These are phyloP conservation scores for Peromyscus californicus DNA, from an alignment of 2,113 vertebrate species.

Conservation along the genomic window DNA sequence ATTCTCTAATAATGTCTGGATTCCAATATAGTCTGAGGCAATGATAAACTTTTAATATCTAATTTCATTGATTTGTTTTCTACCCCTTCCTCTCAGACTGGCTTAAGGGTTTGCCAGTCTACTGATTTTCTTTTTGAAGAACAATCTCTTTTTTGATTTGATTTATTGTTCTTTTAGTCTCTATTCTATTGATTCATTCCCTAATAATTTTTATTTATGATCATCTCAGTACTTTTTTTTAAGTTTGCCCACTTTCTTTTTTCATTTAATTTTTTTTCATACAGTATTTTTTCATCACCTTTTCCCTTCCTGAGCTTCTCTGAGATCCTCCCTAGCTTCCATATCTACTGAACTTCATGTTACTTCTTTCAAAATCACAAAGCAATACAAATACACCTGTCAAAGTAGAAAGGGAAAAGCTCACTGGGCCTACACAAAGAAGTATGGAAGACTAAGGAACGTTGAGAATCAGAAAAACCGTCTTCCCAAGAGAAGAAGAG, in stretches of 20 bases:
- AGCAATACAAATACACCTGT: background rate
- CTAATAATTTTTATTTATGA: background rate
- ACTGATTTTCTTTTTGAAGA: background rate
- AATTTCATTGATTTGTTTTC: background rate
- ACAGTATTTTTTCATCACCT: background rate
- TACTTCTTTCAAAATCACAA: background rate
- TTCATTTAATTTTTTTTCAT: background rate
- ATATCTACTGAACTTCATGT: background rate
- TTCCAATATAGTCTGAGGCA: background rate
- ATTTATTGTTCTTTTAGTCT: background rate
- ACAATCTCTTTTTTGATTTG: background rate
- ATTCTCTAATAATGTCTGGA: background rate
- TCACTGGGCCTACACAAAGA: background rate
- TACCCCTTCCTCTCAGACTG: background rate
- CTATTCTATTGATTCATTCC: background rate
- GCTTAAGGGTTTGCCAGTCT: background rate
- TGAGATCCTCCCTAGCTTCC: background rate
- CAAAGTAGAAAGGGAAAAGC: background rate
- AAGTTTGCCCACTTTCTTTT: background rate
- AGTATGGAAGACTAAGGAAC: background rate
- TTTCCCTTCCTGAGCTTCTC: background rate
- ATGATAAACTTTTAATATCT: background rate
- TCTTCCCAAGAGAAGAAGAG: background rate
- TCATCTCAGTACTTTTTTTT: background rate
- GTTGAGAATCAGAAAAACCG: background rate